Evolutionary conservation across 1,140 invertebrate genomes (phyloP).

Genomic region (Drosophila kepulauana): DNA sequence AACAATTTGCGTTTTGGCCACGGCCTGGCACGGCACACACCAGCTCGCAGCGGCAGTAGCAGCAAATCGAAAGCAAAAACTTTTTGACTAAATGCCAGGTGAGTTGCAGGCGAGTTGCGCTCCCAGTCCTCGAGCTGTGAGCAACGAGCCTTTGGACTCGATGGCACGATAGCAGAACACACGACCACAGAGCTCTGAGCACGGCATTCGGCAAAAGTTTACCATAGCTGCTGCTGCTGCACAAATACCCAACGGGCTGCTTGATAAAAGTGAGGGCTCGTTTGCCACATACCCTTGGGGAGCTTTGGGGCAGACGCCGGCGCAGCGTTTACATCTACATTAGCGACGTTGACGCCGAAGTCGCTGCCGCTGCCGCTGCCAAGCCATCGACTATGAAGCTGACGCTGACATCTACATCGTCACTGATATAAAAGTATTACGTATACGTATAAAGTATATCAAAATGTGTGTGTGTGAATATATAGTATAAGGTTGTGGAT

Average conservation of each 20-base stretch:
- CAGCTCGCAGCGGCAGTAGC: conserved; percentile 20
- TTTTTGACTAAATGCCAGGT: conserved; percentile 77
- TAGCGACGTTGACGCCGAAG: conserved; percentile 47
- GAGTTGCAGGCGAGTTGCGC: conserved; percentile 35
- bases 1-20: conserved; percentile 84
- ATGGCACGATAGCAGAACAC: conserved; percentile 26
- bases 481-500: conserved; percentile 1
- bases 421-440: conserved; percentile 40
- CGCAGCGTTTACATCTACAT: conserved; percentile 78
- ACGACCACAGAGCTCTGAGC: conserved; percentile 35
- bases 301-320: conserved; percentile 22
- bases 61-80: conserved; percentile 81
- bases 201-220: conserved; percentile 64
- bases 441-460: neutral
- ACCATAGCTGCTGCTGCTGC: conserved; percentile 75
- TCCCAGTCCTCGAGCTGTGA: neutral
- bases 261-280: conserved; percentile 79
- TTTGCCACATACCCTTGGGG: conserved; percentile 51
- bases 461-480: conserved; percentile 5
- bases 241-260: conserved; percentile 79
- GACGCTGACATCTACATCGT: conserved; percentile 32
- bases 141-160: neutral
- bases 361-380: conserved; percentile 19
- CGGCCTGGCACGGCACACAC: conserved; percentile 69
- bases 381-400: neutral